Base-by-base conservation (phyloP, 2,797 vertebrate species). In the Lemur catta region DNA sequence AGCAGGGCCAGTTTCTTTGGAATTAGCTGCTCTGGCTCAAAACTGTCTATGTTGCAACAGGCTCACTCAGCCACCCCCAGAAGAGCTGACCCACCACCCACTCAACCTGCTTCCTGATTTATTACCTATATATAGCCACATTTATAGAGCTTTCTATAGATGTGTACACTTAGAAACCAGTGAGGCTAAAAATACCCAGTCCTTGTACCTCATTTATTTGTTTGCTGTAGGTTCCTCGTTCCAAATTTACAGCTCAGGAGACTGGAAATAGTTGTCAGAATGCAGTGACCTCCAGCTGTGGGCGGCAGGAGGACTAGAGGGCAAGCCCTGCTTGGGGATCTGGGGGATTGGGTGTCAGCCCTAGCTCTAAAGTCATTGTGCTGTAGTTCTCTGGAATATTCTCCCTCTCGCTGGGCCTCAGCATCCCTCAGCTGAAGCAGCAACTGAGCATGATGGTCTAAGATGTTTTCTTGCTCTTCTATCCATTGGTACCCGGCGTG, bases 91-190 rank as follows among this genome's bases (percentile, higher is more conserved):
- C 97, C 97, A 96, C 91, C 26, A 41, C 43, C 74, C 90, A 57
- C 26, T 65, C 81, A 80, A 30, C 81, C 78, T 5, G 59, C 97
- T 98, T 98, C 98, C 98, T 97, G 96, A 85, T 98, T 98, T 97
- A 33, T 93, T 22, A 41, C 94, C 95, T 98, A 98, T 96, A 86
- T 67, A 89, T 82, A 94, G 91, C 8, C 65, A 35, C 2, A 6
- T 48, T 72, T 69, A 86, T 0, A 28, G 75, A 71, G 26, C 57
- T 59, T 76, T 76, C 75, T 86, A 38, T 81, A 61, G 85, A 91
- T n/a, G 6, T 38, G n/a, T 13, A 33, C 17, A 71, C 82, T 85
- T 89, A 97, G 96, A 97, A 67, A 94, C 52, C 96, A 97, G 74
- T 4, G 30, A 93, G 43, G 22, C 97, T 97, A 97, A 97, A 98